Conservation (phyloP, 2,888 invertebrate species). For the Pachydiplax longipennis region DNA sequence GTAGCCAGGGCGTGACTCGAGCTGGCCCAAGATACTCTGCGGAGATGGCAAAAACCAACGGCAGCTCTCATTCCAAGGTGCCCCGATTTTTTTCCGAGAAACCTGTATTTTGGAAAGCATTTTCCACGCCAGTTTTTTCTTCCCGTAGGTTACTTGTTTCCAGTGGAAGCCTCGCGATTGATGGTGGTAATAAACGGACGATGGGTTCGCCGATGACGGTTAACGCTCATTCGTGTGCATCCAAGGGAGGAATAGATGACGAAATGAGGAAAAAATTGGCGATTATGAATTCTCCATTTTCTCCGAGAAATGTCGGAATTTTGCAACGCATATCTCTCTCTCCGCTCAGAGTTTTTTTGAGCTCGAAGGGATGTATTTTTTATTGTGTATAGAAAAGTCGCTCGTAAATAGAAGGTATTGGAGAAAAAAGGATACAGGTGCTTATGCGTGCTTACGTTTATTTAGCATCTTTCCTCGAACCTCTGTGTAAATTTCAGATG, state of each 20-base stretch:
- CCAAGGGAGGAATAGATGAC: neutral
- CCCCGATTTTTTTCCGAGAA: neutral
- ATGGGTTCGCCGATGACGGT: neutral
- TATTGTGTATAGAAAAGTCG: neutral
- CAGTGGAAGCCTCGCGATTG: neutral
- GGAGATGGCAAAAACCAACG: neutral
- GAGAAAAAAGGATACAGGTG: no score
- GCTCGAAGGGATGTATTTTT: no score
- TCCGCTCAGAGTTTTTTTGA: no score
- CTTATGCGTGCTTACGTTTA: no score
- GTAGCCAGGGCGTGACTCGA: constrained; percentile 27
- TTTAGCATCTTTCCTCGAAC: no score
- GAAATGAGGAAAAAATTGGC: neutral
- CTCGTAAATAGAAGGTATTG: neutral
- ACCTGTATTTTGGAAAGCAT: neutral
- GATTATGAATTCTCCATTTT: neutral
- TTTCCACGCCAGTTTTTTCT: neutral
- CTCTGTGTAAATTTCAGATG: no score
- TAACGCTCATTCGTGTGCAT: neutral
- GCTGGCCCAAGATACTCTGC: neutral
- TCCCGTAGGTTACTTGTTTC: neutral
- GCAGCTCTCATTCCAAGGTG: neutral
- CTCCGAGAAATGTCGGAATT: neutral
- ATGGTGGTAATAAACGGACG: neutral
- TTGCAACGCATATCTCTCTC: neutral